Evolutionary conservation across 2,888 invertebrate species (phyloP), one percentile per base, ranked within the genome.

Genomic region (Perdita meconis): DNA sequence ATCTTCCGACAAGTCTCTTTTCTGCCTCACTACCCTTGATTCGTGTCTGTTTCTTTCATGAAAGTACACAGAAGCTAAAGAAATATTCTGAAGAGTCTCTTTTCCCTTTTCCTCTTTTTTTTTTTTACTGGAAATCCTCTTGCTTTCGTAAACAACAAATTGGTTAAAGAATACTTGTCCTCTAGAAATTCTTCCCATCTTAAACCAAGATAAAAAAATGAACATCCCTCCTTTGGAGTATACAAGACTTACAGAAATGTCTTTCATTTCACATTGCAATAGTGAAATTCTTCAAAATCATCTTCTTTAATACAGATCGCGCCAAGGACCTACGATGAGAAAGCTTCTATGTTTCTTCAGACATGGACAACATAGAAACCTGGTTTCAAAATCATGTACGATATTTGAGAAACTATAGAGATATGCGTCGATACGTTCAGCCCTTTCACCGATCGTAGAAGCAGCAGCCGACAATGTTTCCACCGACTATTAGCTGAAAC

Each of bases 361-460:
- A n/a, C n/a, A n/a, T n/a, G n/a, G n/a, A n/a, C n/a, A n/a, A n/a
- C n/a, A n/a, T n/a, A n/a, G n/a, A n/a, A n/a, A n/a, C n/a, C n/a
- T n/a, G n/a, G n/a, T n/a, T n/a, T n/a, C n/a, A n/a, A n/a, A n/a
- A n/a, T n/a, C n/a, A n/a, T n/a, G n/a, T n/a, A n/a, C n/a, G n/a
- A n/a, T n/a, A n/a, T n/a, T n/a, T n/a, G n/a, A n/a, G n/a, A n/a
- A n/a, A n/a, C n/a, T n/a, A n/a, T n/a, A n/a, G n/a, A n/a, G n/a
- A n/a, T n/a, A n/a, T n/a, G n/a, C n/a, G n/a, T n/a, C n/a, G n/a
- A n/a, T 19, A 16, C 16, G 44, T 16, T 16, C 19, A 44, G 44
- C 71, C 56, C 63, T 71, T 63, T 74, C 71, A 71, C 36, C 12
- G 55, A 56, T 30, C 53, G 55, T 12, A 50, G 44, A 47, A 24